Conservation (phyloP, 2,797 vertebrate species). For the Lagocephalus sceleratus region DNA sequence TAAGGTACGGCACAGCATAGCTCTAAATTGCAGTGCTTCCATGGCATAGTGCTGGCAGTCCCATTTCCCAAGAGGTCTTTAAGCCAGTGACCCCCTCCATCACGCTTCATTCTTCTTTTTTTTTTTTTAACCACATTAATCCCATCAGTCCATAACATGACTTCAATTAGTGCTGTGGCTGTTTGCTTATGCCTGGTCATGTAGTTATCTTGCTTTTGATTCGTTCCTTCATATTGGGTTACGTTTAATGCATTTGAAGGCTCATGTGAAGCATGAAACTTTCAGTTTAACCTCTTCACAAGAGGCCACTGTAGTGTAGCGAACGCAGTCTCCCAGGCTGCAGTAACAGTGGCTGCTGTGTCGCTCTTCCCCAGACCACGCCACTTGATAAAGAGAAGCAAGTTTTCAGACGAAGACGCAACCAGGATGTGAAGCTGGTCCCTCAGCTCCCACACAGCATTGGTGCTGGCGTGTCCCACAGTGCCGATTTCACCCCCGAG, state of each 20-base stretch:
- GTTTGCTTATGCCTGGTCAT: conserved; percentile 28
- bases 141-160: conserved; percentile 70
- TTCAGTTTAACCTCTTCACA: background rate
- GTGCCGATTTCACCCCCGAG: conserved; percentile 82
- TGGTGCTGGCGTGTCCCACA: conserved; percentile 70
- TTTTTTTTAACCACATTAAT: conserved; percentile 14
- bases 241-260: conserved; percentile 3
- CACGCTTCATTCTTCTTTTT: conserved; percentile 10
- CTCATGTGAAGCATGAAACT: background rate
- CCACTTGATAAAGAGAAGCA: conserved; percentile 99
- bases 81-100: conserved; percentile 79
- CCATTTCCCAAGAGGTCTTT: conserved; percentile 80
- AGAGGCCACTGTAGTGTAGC: background rate
- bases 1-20: conserved; percentile 93
- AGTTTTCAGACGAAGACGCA: conserved; percentile 95
- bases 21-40: conserved; percentile 85
- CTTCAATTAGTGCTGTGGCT: conserved; percentile 76
- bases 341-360: conserved; percentile 61
- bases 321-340: conserved; percentile 25
- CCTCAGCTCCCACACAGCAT: conserved; percentile 69
- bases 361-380: conserved; percentile 90
- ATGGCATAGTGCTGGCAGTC: conserved; percentile 96
- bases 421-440: conserved; percentile 87
- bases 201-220: conserved; percentile 51
- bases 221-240: conserved; percentile 7